A percentile compares a stretch with the other conserved stretches of the same genome.
Evolutionary conservation across 1,140 invertebrate species (phyloP).

Genomic region (Heliconius himera): DNA sequence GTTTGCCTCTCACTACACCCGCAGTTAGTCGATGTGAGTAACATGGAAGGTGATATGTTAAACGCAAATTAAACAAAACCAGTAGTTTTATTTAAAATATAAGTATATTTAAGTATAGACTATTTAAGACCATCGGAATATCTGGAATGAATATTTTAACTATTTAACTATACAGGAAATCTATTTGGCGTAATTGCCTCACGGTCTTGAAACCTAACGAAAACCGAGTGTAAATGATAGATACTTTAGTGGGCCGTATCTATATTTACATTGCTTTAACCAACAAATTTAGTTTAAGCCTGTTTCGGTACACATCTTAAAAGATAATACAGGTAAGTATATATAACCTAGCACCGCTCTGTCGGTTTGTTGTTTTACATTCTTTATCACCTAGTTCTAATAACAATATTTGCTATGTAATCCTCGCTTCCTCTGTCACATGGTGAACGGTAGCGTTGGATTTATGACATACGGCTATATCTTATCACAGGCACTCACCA

Average conservation of each 20-base stretch:
- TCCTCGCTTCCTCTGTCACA: constrained; percentile 63
- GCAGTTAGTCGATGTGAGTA: not conserved
- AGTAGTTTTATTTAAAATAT: not conserved
- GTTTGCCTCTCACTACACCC: not conserved
- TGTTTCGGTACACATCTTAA: constrained; percentile 9
- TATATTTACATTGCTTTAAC: constrained; percentile 1
- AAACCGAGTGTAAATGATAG: not conserved
- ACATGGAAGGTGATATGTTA: not conserved
- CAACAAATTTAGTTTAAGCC: constrained; percentile 19
- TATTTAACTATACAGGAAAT: not conserved
- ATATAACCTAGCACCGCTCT: constrained; percentile 55
- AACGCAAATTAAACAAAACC: constrained; percentile 1
- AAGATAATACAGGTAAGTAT: constrained; percentile 39
- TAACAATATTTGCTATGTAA: constrained; percentile 71
- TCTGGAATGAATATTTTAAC: constrained; percentile 14
- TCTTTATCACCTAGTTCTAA: constrained; percentile 69
- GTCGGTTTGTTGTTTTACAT: constrained; percentile 58
- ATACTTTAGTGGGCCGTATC: constrained; percentile 10
- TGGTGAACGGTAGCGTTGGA: constrained; percentile 73
- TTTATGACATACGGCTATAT: constrained; percentile 79
- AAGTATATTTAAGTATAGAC: not conserved
- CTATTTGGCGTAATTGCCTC: not conserved
- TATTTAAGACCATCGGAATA: not conserved
- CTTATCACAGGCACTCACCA: constrained; percentile 75
- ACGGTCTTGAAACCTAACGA: not conserved